A percentile compares a stretch with the other conserved stretches of the same genome.
Evolutionary conservation across 1,140 invertebrate species (phyloP).

Genomic region (Cardiocondyla obscurior): DNA sequence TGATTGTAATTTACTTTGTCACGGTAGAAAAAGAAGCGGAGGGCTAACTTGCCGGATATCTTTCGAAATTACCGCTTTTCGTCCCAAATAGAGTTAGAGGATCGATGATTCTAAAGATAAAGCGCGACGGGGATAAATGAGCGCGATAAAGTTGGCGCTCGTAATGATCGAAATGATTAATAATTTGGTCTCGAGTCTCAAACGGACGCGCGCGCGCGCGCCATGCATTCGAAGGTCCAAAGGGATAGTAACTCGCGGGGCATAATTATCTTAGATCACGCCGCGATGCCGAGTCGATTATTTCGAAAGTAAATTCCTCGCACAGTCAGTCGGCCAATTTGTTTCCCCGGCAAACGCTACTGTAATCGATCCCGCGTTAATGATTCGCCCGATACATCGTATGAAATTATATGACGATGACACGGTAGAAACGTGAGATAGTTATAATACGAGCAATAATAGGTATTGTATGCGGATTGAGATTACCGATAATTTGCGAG

Average conservation of each 20-base stretch:
- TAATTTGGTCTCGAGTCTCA: slow-evolving; percentile 3
- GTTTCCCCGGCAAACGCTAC: background rate
- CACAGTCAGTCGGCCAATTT: background rate
- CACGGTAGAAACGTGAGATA: background rate
- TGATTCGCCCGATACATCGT: background rate
- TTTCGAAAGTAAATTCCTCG: background rate
- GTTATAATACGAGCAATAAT: background rate
- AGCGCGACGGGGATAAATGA: slow-evolving; percentile 43
- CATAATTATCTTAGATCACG: slow-evolving; percentile 1
- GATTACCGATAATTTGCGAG: slow-evolving; percentile 4
- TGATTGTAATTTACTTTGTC: slow-evolving; percentile 39
- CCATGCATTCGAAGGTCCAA: background rate
- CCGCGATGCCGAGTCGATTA: background rate
- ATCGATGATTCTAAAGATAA: slow-evolving; percentile 46
- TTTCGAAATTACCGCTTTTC: slow-evolving; percentile 49
- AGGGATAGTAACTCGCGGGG: background rate
- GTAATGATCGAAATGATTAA: slow-evolving; percentile 35
- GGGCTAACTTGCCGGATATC: slow-evolving; percentile 12
- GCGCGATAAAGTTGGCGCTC: slow-evolving; percentile 35
- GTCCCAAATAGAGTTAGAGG: slow-evolving; percentile 40
- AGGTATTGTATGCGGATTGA: background rate
- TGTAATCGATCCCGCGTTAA: background rate
- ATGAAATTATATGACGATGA: background rate
- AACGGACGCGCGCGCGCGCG: background rate
- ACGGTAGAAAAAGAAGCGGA: slow-evolving; percentile 15